phyloP scores from a whole-genome alignment of 2,113 vertebrate genomes.

The Cavia porcellus region DNA sequence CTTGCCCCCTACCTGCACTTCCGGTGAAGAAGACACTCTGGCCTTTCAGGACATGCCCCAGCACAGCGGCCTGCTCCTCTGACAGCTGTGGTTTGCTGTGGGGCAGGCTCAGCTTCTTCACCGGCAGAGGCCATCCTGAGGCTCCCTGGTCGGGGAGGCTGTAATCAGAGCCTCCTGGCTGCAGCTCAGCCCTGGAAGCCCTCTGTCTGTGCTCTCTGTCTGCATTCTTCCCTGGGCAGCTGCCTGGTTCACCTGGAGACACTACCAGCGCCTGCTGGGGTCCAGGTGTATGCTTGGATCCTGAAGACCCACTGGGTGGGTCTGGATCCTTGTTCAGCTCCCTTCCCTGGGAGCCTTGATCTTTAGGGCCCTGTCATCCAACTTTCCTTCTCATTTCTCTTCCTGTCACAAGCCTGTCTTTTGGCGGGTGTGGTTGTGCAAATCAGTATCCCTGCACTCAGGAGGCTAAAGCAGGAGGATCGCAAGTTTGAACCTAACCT shows the following conservation, averaged over 20 bases:
- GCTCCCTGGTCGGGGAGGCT: constrained; percentile 51
- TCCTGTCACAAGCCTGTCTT: background rate
- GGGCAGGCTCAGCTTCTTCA: constrained; percentile 71
- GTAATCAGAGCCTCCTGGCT: background rate
- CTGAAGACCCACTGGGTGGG: background rate
- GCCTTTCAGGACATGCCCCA: constrained; percentile 91
- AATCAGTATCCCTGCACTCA: background rate
- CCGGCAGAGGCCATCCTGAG: constrained; percentile 71
- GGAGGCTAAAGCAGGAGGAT: background rate
- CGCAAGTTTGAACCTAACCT: background rate
- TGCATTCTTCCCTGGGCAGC: background rate
- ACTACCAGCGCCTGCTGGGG: background rate
- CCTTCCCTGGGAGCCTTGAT: background rate
- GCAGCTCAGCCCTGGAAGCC: background rate
- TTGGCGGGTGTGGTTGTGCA: background rate
- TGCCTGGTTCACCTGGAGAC: background rate
- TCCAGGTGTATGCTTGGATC: background rate
- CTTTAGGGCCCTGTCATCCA: background rate
- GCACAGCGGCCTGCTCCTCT: constrained; percentile 93
- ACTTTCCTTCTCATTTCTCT: background rate
- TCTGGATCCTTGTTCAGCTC: background rate
- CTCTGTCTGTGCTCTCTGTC: background rate
- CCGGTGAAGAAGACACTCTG: constrained; percentile 98
- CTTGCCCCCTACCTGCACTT: constrained; percentile 92
- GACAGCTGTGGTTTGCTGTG: constrained; percentile 88